Evolutionary conservation across 2,888 invertebrate genomes (phyloP), one percentile per base, ranked within the genome.

Genomic region (Pasiphila rectangulata): DNA sequence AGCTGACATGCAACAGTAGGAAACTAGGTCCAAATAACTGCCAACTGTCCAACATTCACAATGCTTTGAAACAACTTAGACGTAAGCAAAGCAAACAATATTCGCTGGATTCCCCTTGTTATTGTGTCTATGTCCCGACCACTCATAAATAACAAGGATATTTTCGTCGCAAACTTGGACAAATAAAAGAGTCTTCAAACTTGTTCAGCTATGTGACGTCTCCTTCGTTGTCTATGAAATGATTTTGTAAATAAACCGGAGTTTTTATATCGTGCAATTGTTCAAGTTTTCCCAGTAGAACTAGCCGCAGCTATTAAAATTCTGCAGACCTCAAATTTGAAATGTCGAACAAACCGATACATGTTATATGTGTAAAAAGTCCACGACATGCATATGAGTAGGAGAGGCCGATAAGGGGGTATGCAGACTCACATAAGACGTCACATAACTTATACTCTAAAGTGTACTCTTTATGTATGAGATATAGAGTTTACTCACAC

Each of bases 1-100:
- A 36, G 36, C 16, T 35, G 25, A 40, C 37, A 35, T 42, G 9
- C 30, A 40, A 17, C 42, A 29, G 35, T 32, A 9, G 38, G 27
- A 39, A 46, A 39, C 46, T 48, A 32, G 36, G 20, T 45, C 37
- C 37, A 35, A 41, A 41, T 24, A 53, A 52, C 52, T 56, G 23
- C 21, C 21, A 49, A 44, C 51, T 38, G 35, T 41, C 48, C 37
- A 37, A 45, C 51, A 56, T 60, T 48, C 54, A 54, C 49, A 58
- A 59, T 55, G 56, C 56, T n/a, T n/a, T n/a, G 53, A 24, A 12
- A 48, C 21, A 64, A 67, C 56, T 68, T 64, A 42, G 48, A 49
- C 43, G 53, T 41, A 25, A 37, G 36, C 42, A 16, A 38, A 35
- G 35, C 36, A 45, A 45, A 45, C 34, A 46, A 50, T 44, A 46